Percentiles rank a stretch among this genome's conserved stretches.
Conservation (phyloP, 2,113 vertebrate species). For the Rhynchopsitta pachyrhyncha region DNA sequence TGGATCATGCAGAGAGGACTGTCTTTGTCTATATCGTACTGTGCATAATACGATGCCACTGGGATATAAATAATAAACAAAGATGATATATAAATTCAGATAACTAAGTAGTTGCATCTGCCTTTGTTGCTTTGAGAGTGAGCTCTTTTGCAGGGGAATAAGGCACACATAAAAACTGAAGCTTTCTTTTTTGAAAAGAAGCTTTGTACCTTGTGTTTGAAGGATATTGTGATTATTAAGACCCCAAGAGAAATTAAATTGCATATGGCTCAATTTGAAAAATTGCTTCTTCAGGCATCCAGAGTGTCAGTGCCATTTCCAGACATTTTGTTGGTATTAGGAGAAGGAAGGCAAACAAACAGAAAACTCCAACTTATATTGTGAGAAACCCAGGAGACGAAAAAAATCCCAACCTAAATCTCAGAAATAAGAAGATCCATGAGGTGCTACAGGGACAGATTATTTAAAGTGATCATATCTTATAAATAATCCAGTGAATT, state of each 20-base stretch:
- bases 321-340: conserved; percentile 3
- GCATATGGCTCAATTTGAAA: not conserved
- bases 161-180: not conserved
- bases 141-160: not conserved
- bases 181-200: not conserved
- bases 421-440: not conserved
- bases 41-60: not conserved
- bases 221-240: conserved; percentile 3
- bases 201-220: not conserved
- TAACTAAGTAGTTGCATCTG: not conserved
- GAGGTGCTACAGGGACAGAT: conserved; percentile 24
- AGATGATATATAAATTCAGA: not conserved
- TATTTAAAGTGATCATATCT: conserved; percentile 30
- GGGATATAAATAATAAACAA: not conserved
- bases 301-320: conserved; percentile 8
- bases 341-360: not conserved
- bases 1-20: not conserved
- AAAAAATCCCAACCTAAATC: not conserved
- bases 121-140: conserved; percentile 1
- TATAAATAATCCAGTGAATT: conserved; percentile 43
- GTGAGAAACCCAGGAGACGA: not conserved
- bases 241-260: conserved; percentile 31
- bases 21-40: not conserved
- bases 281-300: conserved; percentile 22
- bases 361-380: not conserved